Percentiles rank a stretch among this genome's conserved stretches.
Conservation (phyloP, 2,797 vertebrate genomes). For the Acanthurus leucopareius region DNA sequence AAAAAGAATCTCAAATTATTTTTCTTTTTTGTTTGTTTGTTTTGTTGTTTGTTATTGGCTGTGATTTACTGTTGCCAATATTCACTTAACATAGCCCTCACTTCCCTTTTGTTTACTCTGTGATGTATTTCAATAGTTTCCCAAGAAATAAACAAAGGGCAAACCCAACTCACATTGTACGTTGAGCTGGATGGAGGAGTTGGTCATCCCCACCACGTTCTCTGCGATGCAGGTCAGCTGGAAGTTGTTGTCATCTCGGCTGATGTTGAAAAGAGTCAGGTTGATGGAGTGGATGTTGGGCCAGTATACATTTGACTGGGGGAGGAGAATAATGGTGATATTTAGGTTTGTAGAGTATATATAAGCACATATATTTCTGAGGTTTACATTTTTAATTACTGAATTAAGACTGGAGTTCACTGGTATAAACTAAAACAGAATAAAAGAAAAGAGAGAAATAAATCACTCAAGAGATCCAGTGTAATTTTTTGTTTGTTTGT, state of each 20-base stretch:
- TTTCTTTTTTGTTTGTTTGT: too few relatives aligned
- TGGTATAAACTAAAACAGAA: constrained; percentile 8
- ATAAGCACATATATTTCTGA: not conserved
- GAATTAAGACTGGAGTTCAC: constrained; percentile 48
- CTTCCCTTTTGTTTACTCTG: not conserved
- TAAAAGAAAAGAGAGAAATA: constrained; percentile 20
- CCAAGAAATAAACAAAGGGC: not conserved
- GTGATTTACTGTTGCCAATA: not conserved
- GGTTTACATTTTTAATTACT: constrained; percentile 45
- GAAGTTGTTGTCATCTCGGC: constrained; percentile 95
- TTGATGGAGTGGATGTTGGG: constrained; percentile 98
- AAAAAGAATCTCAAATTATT: too few relatives aligned
- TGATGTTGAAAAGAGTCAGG: constrained; percentile 95
- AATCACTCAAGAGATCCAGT: constrained; percentile 21
- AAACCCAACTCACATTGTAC: constrained; percentile 92
- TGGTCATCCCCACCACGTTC: constrained; percentile 98
- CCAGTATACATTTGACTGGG: constrained; percentile 96
- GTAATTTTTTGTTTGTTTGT: not conserved
- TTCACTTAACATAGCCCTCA: too few relatives aligned
- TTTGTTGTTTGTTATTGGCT: not conserved
- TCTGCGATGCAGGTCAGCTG: constrained; percentile 95
- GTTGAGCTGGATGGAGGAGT: constrained; percentile 93
- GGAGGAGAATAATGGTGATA: constrained; percentile 10
- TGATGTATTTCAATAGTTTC: not conserved
- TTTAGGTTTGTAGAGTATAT: constrained; percentile 7